These are phyloP conservation scores for Himantopus leucocephalus DNA, from an alignment of 2,113 vertebrate genomes.

Conservation along the genomic window DNA sequence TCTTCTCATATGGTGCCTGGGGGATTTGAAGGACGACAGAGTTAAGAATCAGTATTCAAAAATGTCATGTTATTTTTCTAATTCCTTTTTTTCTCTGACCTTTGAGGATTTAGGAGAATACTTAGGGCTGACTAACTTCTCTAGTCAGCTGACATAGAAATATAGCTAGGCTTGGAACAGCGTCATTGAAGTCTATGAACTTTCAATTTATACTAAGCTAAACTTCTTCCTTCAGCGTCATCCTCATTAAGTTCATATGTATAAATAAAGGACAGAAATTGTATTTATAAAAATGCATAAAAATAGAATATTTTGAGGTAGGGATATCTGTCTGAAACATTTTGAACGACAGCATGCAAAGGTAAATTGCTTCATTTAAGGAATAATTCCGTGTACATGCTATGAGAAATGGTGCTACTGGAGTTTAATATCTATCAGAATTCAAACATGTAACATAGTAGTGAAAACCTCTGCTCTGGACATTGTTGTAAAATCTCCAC, in stretches of 20 bases:
- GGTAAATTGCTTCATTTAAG: neutral
- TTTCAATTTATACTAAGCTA: neutral
- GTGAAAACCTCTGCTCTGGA: neutral
- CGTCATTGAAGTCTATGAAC: neutral
- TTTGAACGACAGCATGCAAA: neutral
- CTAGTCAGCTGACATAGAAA: neutral
- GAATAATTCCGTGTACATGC: neutral
- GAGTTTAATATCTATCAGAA: neutral
- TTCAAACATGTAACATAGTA: neutral
- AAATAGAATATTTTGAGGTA: neutral
- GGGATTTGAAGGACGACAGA: neutral
- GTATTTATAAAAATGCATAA: neutral
- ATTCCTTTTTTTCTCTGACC: neutral
- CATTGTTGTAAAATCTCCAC: neutral
- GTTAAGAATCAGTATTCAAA: neutral
- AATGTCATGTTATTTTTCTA: neutral
- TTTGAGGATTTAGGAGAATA: neutral
- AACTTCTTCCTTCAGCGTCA: neutral
- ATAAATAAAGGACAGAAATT: neutral
- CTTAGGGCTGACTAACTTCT: neutral
- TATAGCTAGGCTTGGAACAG: neutral
- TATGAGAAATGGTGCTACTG: neutral
- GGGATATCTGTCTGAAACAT: neutral
- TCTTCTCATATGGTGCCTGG: neutral
- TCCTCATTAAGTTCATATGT: neutral